These are phyloP conservation scores for Drosophila yooni DNA, from an alignment of 2,888 invertebrate species.

Conservation along the genomic window DNA sequence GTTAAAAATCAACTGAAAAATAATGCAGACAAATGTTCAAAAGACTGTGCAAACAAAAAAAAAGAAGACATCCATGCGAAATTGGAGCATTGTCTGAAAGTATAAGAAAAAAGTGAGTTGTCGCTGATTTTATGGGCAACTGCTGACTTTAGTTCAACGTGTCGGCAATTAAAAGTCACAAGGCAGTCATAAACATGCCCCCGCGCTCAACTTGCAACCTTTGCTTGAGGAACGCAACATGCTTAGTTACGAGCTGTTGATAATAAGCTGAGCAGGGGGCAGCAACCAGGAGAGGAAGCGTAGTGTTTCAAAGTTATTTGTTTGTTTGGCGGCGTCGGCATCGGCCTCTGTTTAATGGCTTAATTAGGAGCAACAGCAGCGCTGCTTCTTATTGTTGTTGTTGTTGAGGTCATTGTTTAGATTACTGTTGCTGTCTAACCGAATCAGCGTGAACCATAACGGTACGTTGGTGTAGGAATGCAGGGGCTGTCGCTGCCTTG, in stretches of 20 bases:
- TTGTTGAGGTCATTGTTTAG: conserved; percentile 3
- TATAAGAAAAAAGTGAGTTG: conserved; percentile 7
- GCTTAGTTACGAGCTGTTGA: conserved; percentile 61
- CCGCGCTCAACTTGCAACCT: background rate
- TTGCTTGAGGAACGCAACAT: conserved; percentile 26
- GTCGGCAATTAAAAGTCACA: conserved; percentile 74
- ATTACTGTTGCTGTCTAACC: conserved; percentile 31
- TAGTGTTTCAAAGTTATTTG: conserved; percentile 51
- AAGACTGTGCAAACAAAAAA: conserved; percentile 12
- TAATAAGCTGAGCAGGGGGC: conserved; percentile 28
- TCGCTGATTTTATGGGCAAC: conserved; percentile 50
- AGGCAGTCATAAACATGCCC: conserved; percentile 69
- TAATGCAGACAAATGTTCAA: conserved; percentile 39
- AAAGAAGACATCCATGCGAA: conserved; percentile 24
- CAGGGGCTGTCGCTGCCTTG: conserved; percentile 20
- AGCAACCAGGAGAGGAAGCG: background rate
- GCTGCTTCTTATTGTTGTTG: conserved; percentile 10
- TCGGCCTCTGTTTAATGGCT: conserved; percentile 71
- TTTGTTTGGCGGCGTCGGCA: conserved; percentile 45
- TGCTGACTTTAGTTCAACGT: conserved; percentile 57
- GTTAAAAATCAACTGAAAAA: conserved; percentile 7
- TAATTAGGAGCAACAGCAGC: conserved; percentile 62
- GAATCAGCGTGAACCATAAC: conserved; percentile 78
- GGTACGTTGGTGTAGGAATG: conserved; percentile 13
- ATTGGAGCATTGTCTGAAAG: conserved; percentile 37